Conservation (phyloP, 2,888 invertebrate species). For the Agrochola macilenta region DNA sequence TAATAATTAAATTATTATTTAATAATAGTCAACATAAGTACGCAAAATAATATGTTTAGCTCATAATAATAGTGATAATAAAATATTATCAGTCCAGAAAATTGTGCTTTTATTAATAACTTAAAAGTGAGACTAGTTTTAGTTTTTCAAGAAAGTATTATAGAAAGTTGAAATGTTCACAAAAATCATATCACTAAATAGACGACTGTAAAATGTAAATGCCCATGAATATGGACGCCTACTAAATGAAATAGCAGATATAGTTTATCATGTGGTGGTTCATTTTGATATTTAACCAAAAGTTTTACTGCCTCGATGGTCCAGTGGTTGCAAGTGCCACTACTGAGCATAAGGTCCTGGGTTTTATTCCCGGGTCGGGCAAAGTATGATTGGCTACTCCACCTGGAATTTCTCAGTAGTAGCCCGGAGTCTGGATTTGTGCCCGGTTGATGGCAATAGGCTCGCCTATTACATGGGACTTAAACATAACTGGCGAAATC, state of each 20-base stretch:
- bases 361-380: too few relatives aligned
- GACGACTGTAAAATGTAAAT: background rate
- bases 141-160: background rate
- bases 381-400: too few relatives aligned
- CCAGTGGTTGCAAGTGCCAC: too few relatives aligned
- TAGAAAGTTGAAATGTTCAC: background rate
- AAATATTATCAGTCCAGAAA: background rate
- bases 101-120: background rate
- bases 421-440: too few relatives aligned
- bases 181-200: background rate
- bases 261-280: background rate
- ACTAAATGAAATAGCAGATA: background rate
- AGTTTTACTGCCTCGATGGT: too few relatives aligned
- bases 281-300: background rate
- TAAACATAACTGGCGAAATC: too few relatives aligned
- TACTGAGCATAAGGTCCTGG: too few relatives aligned
- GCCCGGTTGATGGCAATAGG: too few relatives aligned
- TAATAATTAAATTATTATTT: constrained; percentile 27
- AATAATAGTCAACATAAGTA: constrained; percentile 26
- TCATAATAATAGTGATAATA: background rate
- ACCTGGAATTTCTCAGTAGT: too few relatives aligned
- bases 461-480: too few relatives aligned
- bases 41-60: constrained; percentile 5
- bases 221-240: background rate
- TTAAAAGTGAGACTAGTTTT: background rate